These are phyloP conservation scores for Dolomedes plantarius DNA, from an alignment of 2,888 invertebrate species.

Conservation along the genomic window DNA sequence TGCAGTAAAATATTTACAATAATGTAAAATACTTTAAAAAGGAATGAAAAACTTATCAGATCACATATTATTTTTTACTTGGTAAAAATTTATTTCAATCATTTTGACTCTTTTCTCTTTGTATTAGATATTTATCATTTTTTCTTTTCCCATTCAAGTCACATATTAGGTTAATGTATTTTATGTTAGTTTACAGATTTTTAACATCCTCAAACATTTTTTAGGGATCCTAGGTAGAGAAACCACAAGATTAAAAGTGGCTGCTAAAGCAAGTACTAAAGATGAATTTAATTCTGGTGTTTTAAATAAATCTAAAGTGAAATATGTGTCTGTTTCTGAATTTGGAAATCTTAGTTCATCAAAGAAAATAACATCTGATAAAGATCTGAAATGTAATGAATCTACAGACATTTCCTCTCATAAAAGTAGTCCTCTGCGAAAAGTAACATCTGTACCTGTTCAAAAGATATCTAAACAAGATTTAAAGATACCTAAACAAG, in stretches of 20 bases:
- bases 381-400: no score
- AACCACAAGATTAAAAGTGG: background rate
- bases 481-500: background rate
- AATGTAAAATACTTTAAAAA: no score
- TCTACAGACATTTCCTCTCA: background rate
- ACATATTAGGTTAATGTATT: background rate
- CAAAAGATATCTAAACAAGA: background rate
- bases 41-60: no score
- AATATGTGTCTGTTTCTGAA: background rate
- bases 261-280: background rate
- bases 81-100: no score
- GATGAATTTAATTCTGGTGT: background rate
- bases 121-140: background rate
- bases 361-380: background rate
- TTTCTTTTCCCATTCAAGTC: background rate
- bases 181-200: background rate
- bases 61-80: no score
- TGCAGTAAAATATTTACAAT: no score
- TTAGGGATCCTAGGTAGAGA: slow-evolving; percentile 1
- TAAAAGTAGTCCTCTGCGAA: background rate
- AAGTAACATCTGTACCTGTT: background rate
- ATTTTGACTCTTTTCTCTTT: background rate
- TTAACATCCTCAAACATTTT: background rate
- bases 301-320: background rate
- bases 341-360: background rate